These are phyloP conservation scores for Cerceris rybyensis DNA, from an alignment of 2,888 invertebrate species.

Conservation along the genomic window DNA sequence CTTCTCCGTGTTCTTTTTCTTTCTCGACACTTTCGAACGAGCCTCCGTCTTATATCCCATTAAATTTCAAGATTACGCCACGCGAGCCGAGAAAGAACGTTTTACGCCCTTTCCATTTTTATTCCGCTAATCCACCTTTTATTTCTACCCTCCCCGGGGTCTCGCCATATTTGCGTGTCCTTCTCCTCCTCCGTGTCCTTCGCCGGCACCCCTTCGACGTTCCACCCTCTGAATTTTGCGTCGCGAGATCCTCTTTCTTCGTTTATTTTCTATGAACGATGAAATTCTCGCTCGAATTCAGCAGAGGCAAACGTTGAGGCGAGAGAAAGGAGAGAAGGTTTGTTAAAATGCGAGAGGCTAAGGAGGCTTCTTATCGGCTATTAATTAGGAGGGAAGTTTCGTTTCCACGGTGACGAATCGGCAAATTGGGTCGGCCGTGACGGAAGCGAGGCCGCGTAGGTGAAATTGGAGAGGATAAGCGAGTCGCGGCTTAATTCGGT, in stretches of 20 bases:
- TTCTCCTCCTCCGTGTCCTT: no score
- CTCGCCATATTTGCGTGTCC: neutral
- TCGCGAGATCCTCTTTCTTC: no score
- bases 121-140: neutral
- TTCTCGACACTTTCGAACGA: constrained; percentile 11
- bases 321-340: no score
- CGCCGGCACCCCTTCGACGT: no score
- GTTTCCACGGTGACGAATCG: neutral
- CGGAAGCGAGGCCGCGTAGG: neutral
- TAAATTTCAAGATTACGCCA: neutral
- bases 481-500: constrained; percentile 47
- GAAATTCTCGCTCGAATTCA: no score
- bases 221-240: no score
- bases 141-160: neutral
- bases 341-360: no score
- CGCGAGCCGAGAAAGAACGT: neutral
- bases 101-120: constrained; percentile 1
- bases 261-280: no score
- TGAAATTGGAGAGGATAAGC: constrained; percentile 43
- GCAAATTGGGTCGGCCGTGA: constrained; percentile 15
- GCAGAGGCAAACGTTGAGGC: no score
- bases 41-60: neutral
- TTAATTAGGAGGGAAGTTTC: neutral
- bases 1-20: constrained; percentile 21
- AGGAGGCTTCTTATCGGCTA: neutral